These are phyloP conservation scores for Strigops habroptila DNA, from an alignment of 2,113 vertebrate species.

Conservation along the genomic window DNA sequence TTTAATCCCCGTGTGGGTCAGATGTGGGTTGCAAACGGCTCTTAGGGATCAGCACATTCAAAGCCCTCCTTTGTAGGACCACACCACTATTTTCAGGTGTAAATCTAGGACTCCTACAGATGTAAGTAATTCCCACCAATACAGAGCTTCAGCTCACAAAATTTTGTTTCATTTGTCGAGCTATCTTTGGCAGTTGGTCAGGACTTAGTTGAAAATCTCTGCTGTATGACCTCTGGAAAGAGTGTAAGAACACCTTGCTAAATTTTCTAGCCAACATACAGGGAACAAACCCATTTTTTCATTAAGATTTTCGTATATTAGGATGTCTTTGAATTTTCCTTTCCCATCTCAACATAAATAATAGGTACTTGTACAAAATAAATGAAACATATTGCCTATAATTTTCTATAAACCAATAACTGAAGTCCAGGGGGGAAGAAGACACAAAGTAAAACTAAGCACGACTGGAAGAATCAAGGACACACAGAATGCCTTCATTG, in stretches of 20 bases:
- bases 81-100: neutral
- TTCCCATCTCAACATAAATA: neutral
- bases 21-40: neutral
- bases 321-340: neutral
- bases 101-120: neutral
- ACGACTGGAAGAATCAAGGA: neutral
- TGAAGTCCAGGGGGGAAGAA: neutral
- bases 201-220: neutral
- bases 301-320: neutral
- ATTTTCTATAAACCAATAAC: neutral
- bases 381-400: neutral
- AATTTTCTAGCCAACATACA: neutral
- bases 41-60: neutral
- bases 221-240: neutral
- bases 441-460: neutral
- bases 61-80: neutral
- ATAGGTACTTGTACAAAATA: neutral
- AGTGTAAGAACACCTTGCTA: neutral
- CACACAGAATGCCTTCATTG: neutral
- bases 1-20: neutral
- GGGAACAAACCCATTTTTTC: neutral
- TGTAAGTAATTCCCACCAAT: neutral
- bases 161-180: neutral
- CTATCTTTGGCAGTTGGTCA: neutral
- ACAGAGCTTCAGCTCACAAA: neutral